phyloP scores from a whole-genome alignment of 2,888 invertebrate species.

The Troides aeacus region DNA sequence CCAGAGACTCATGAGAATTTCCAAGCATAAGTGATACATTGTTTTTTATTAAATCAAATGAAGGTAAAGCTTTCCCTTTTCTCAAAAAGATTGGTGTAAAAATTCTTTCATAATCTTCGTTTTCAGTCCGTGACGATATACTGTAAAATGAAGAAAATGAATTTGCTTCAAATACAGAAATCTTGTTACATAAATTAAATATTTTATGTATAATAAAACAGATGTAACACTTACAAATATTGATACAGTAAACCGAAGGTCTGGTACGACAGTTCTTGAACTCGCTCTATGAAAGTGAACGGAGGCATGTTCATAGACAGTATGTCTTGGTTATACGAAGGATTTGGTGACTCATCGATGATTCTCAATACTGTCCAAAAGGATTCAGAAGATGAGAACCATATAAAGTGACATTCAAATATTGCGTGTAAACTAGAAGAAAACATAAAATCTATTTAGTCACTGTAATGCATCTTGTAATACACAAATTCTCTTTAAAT shows the following conservation, averaged over 20 bases:
- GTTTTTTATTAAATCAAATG: slow-evolving; percentile 32
- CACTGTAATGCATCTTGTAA: too few species aligned
- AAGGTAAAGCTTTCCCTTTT: slow-evolving; percentile 30
- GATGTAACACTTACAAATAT: slow-evolving; percentile 11
- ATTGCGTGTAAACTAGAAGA: neutral
- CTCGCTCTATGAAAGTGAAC: slow-evolving; percentile 1
- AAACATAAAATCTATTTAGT: neutral
- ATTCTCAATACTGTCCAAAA: slow-evolving; percentile 47
- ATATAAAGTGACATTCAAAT: slow-evolving; percentile 35
- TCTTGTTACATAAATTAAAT: neutral
- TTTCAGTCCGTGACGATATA: slow-evolving; percentile 8
- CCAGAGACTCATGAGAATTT: slow-evolving; percentile 39
- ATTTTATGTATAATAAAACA: neutral
- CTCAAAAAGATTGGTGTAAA: slow-evolving; percentile 25
- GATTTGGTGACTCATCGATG: slow-evolving; percentile 45
- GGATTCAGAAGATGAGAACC: slow-evolving; percentile 35
- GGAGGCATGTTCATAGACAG: slow-evolving; percentile 1
- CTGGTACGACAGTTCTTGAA: slow-evolving; percentile 23
- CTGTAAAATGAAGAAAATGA: neutral
- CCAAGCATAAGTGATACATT: slow-evolving; percentile 40
- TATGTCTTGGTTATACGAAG: neutral
- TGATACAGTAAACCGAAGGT: neutral
- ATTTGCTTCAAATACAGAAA: neutral
- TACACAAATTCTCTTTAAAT: too few species aligned
- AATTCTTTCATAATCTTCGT: slow-evolving; percentile 17